Conservation (phyloP, 2,113 vertebrate genomes). For the Pseudonaja textilis region DNA sequence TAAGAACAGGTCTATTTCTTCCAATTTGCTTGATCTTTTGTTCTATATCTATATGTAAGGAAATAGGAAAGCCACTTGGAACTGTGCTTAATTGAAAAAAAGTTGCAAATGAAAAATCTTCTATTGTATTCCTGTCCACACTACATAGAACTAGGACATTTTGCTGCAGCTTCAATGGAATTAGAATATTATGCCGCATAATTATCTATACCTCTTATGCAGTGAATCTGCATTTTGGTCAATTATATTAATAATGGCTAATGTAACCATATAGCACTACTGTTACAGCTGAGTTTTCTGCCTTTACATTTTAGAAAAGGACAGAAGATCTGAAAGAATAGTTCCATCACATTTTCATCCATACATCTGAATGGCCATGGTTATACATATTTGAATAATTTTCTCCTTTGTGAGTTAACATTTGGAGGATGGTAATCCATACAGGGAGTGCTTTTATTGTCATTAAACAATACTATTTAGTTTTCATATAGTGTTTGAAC, state of each 20-base stretch:
- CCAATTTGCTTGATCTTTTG: constrained; percentile 8
- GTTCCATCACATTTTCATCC: constrained; percentile 2
- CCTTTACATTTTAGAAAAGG: constrained; percentile 13
- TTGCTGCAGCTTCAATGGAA: background rate
- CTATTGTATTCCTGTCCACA: constrained; percentile 6
- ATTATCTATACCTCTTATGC: constrained; percentile 3
- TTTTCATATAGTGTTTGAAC: constrained; percentile 66
- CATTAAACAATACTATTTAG: constrained; percentile 52
- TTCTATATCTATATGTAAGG: constrained; percentile 29
- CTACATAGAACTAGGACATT: constrained; percentile 2
- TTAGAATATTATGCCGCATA: background rate
- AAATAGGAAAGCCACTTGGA: constrained; percentile 33
- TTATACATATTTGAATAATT: constrained; percentile 46
- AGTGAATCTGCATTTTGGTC: background rate
- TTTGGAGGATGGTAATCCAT: constrained; percentile 9
- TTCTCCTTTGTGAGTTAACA: constrained; percentile 47
- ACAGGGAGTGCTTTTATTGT: constrained; percentile 35
- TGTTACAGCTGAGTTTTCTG: constrained; percentile 11
- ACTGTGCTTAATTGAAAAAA: constrained; percentile 17
- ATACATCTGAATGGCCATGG: constrained; percentile 40
- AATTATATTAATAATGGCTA: constrained; percentile 6
- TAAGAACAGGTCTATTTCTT: background rate
- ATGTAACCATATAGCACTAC: background rate
- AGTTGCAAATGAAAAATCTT: constrained; percentile 33
- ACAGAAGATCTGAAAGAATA: constrained; percentile 32